These are phyloP conservation scores for Sarcophaga variegata DNA, from an alignment of 2,888 invertebrate genomes.

Conservation along the genomic window DNA sequence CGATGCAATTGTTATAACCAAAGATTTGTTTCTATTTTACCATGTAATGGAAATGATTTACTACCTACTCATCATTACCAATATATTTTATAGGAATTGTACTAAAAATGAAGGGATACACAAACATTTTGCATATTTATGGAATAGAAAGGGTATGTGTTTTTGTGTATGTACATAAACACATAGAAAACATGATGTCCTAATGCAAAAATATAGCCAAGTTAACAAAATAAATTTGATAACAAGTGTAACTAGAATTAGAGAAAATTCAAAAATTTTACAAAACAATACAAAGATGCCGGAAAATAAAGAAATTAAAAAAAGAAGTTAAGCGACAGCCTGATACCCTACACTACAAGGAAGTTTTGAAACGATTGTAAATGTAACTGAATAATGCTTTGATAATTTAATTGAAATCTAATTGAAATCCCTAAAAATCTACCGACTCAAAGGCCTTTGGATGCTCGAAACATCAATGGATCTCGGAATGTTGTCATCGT, in stretches of 20 bases:
- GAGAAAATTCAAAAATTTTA: conserved; percentile 31
- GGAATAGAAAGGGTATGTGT: background rate
- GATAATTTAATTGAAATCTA: too few species aligned
- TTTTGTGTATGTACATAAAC: background rate
- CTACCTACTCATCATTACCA: conserved; percentile 10
- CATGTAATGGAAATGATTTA: conserved; percentile 55
- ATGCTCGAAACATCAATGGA: too few species aligned
- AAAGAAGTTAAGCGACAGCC: background rate
- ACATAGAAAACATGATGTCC: conserved; percentile 43
- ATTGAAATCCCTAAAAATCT: too few species aligned
- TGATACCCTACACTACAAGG: too few species aligned
- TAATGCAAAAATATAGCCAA: conserved; percentile 54
- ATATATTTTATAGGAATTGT: background rate
- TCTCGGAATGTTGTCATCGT: too few species aligned
- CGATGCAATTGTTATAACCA: conserved; percentile 19
- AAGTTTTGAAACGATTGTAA: too few species aligned
- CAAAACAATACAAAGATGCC: conserved; percentile 32
- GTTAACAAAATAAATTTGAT: conserved; percentile 65
- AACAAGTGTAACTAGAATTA: conserved; percentile 61
- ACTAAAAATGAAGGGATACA: background rate
- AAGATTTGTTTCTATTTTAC: conserved; percentile 28
- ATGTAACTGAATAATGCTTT: too few species aligned
- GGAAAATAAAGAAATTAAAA: conserved; percentile 4
- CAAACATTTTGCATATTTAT: background rate
- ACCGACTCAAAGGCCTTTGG: too few species aligned